These are phyloP conservation scores for Protaetia brevitarsis DNA, from an alignment of 1,140 invertebrate genomes.

Conservation along the genomic window DNA sequence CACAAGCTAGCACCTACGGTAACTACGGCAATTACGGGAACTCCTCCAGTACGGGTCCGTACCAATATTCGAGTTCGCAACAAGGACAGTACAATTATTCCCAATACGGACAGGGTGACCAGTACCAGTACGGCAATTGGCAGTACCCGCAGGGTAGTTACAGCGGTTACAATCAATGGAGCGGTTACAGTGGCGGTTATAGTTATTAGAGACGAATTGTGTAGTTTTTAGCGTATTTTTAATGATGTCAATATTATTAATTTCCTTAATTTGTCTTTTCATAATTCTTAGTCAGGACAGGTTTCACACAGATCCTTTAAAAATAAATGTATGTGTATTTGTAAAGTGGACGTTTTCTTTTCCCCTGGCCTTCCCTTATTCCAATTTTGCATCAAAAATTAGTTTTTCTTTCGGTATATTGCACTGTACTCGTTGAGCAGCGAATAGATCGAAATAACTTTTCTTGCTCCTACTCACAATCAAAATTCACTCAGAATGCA, in stretches of 20 bases:
- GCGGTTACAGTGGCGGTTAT: conserved; percentile 51
- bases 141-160: conserved; percentile 62
- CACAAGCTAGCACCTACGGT: conserved; percentile 47
- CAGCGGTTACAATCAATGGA: conserved; percentile 67
- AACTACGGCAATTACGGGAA: conserved; percentile 55
- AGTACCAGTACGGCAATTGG: conserved; percentile 68
- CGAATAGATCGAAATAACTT: too few relatives aligned
- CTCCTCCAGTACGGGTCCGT: conserved; percentile 53
- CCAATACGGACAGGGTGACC: conserved; percentile 59
- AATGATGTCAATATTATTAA: conserved; percentile 2
- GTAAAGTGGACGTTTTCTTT: too few relatives aligned
- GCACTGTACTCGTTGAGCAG: too few relatives aligned
- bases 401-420: too few relatives aligned
- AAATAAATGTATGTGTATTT: too few relatives aligned
- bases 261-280: too few relatives aligned
- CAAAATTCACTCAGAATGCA: too few relatives aligned
- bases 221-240: conserved; percentile 5
- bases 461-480: too few relatives aligned
- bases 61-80: conserved; percentile 54
- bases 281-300: too few relatives aligned
- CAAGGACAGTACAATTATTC: conserved; percentile 55
- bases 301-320: too few relatives aligned
- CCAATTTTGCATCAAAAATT: too few relatives aligned
- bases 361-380: too few relatives aligned
- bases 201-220: conserved; percentile 34